Evolutionary conservation across 2,113 vertebrate species (phyloP).

Genomic region (Neodontobutis hainanensis): DNA sequence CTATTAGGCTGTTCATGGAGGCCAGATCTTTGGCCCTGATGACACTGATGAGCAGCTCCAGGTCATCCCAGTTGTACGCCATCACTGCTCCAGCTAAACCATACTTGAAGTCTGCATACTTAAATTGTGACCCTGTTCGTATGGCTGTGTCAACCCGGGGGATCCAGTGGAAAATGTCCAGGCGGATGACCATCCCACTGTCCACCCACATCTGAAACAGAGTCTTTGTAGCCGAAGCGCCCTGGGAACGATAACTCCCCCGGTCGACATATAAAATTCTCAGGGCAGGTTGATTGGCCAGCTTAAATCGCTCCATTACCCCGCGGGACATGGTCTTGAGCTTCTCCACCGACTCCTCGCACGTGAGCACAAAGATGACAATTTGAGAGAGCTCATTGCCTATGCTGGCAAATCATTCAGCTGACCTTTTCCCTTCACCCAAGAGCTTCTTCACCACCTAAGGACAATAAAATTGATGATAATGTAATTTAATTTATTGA

Average conservation of each 20-base stretch:
- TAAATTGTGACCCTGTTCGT: background rate
- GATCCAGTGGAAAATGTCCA: background rate
- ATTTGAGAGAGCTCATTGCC: conserved; percentile 30
- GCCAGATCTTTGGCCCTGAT: background rate
- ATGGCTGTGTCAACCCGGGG: background rate
- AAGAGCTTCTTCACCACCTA: no score
- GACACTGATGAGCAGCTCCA: conserved; percentile 19
- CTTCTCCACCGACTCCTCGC: conserved; percentile 15
- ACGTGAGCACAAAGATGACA: conserved; percentile 26
- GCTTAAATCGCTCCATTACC: conserved; percentile 25
- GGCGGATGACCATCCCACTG: background rate
- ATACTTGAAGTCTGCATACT: background rate
- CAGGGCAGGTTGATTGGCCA: background rate
- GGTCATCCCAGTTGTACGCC: conserved; percentile 16
- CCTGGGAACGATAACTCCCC: background rate
- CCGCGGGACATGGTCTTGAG: conserved; percentile 15
- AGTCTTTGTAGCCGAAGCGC: conserved; percentile 8
- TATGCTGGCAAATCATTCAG: conserved; percentile 28
- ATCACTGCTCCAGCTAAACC: background rate
- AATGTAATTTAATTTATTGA: no score
- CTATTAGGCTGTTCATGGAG: no score
- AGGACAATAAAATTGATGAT: no score
- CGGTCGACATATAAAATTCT: no score
- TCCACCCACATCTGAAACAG: conserved; percentile 28
- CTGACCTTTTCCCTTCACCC: conserved; percentile 13